phyloP scores from a whole-genome alignment of 37 sponge, comb jelly and placozoan genomes.

The Chondrilla cf. caribensis region DNA sequence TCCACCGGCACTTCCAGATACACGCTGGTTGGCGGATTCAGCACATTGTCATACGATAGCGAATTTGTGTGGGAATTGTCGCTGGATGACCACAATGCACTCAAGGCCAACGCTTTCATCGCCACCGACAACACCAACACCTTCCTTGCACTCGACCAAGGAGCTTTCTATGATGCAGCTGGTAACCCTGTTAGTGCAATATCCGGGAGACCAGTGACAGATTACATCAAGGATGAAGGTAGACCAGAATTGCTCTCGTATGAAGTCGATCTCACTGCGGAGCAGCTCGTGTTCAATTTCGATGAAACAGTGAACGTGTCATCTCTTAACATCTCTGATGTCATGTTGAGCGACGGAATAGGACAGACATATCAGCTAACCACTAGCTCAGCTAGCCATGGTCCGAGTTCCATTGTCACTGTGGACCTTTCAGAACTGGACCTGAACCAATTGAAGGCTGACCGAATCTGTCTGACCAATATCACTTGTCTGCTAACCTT shows the following conservation, averaged over 20 bases:
- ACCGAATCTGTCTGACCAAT: constrained; percentile 54
- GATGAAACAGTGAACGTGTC: constrained; percentile 80
- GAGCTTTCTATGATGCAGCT: constrained; percentile 64
- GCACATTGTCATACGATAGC: constrained; percentile 17
- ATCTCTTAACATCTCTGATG: constrained; percentile 45
- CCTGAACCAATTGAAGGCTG: constrained; percentile 58
- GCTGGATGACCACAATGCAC: constrained; percentile 51
- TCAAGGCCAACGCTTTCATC: constrained; percentile 61
- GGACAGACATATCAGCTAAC: constrained; percentile 35
- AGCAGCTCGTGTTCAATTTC: constrained; percentile 53
- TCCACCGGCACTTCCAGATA: constrained; percentile 25
- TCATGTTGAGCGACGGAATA: constrained; percentile 29
- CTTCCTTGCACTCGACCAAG: constrained; percentile 45
- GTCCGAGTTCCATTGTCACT: constrained; percentile 34
- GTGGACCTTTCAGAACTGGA: constrained; percentile 51
- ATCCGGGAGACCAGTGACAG: constrained; percentile 20
- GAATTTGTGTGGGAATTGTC: constrained; percentile 47
- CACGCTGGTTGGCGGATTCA: constrained; percentile 36
- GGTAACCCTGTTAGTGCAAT: constrained; percentile 36
- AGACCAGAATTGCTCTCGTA: constrained; percentile 48
- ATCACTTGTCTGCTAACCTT: constrained; percentile 65
- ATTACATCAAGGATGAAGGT: constrained; percentile 55
- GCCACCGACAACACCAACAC: constrained; percentile 68
- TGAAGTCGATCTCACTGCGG: constrained; percentile 47
- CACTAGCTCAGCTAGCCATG: constrained; percentile 42